Evolutionary conservation across 2,797 vertebrate genomes (phyloP).

Genomic region (Enteromius viviparus): DNA sequence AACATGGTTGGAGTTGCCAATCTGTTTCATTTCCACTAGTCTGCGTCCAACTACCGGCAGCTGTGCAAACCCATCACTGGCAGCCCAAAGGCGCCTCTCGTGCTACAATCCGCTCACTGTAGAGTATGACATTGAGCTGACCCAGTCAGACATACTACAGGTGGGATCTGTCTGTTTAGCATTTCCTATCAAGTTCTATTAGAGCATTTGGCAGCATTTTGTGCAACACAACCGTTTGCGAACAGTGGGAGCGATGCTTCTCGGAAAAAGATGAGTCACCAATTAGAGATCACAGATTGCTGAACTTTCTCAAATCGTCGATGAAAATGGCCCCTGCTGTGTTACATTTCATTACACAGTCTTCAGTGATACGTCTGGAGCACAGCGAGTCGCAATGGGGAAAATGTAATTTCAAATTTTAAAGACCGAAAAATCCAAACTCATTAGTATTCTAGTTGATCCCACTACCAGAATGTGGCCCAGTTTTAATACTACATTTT

Average conservation of each 20-base stretch:
- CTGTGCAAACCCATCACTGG: conserved; percentile 72
- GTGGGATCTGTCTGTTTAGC: conserved; percentile 42
- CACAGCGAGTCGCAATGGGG: conserved; percentile 53
- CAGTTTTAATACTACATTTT: neutral
- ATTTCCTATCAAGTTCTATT: conserved; percentile 50
- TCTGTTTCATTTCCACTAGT: conserved; percentile 49
- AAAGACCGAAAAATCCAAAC: neutral
- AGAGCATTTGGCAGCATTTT: conserved; percentile 47
- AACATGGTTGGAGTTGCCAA: conserved; percentile 29
- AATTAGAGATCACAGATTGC: conserved; percentile 48
- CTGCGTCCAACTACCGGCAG: conserved; percentile 66
- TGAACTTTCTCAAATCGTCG: conserved; percentile 11
- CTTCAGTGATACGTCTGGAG: neutral
- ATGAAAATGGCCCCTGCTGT: conserved; percentile 34
- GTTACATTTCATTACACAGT: conserved; percentile 28
- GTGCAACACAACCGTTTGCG: conserved; percentile 54
- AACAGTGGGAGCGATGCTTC: conserved; percentile 62
- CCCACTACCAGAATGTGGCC: neutral
- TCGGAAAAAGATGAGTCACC: conserved; percentile 66
- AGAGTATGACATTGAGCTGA: conserved; percentile 61
- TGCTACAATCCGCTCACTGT: conserved; percentile 57
- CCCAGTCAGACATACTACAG: conserved; percentile 62
- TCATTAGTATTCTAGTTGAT: neutral
- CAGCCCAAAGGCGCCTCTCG: conserved; percentile 47
- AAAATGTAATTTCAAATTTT: neutral